phyloP scores from a whole-genome alignment of 2,113 vertebrate genomes.

The Colistium nudipinnis region DNA sequence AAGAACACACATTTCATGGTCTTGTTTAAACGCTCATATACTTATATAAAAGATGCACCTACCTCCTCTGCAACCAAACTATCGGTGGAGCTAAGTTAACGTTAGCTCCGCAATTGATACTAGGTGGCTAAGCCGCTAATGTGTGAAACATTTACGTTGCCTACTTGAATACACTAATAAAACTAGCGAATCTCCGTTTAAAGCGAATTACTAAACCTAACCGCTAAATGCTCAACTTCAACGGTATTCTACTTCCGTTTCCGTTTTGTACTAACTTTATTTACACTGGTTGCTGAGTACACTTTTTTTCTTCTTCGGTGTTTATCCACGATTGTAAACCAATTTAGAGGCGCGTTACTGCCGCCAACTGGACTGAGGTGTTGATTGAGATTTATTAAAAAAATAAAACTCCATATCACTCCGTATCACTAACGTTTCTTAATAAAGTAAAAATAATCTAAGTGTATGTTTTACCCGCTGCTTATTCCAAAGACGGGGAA shows the following conservation, averaged over 20 bases:
- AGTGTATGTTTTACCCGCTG: too few relatives aligned
- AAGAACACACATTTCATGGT: too few relatives aligned
- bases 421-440: too few relatives aligned
- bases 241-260: constrained; percentile 53
- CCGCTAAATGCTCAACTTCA: not conserved
- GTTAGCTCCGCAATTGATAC: not conserved
- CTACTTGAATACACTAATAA: not conserved
- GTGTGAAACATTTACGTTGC: not conserved
- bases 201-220: not conserved
- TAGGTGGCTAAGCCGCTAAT: not conserved
- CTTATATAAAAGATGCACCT: not conserved
- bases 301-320: too few relatives aligned
- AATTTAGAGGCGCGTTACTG: too few relatives aligned
- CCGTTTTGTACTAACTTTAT: constrained; percentile 69
- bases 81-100: constrained; percentile 2
- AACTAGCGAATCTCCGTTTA: too few relatives aligned
- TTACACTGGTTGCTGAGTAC: not conserved
- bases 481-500: not conserved
- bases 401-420: too few relatives aligned
- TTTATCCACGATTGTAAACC: too few relatives aligned
- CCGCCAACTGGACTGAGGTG: too few relatives aligned
- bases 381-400: too few relatives aligned
- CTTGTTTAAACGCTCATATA: too few relatives aligned
- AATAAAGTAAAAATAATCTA: too few relatives aligned
- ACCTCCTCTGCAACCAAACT: constrained; percentile 28